phyloP scores from a whole-genome alignment of 2,113 vertebrate species.

The Eulemur rufifrons region DNA sequence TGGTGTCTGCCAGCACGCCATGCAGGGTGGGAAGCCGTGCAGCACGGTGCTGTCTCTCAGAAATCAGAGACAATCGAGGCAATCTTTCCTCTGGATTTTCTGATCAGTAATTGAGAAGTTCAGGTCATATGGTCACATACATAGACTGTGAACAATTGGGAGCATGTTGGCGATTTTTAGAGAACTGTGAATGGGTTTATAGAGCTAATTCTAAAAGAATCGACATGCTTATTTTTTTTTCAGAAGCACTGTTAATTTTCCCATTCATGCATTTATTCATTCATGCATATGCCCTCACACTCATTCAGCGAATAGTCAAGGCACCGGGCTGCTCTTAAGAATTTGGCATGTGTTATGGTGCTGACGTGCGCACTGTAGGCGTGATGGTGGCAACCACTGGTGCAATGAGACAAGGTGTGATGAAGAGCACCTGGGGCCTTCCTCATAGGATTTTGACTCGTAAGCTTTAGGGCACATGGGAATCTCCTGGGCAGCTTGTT shows the following conservation, averaged over 20 bases:
- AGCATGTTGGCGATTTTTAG: background rate
- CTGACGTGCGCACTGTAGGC: background rate
- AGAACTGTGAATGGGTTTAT: background rate
- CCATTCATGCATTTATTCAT: background rate
- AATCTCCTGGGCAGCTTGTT: background rate
- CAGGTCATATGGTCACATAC: background rate
- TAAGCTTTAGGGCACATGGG: background rate
- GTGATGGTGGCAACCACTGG: background rate
- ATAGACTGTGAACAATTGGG: background rate
- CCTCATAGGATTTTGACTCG: background rate
- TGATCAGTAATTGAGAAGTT: constrained; percentile 9
- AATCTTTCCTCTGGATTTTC: background rate
- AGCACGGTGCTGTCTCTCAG: constrained; percentile 48
- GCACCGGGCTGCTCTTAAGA: background rate
- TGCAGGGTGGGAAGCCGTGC: constrained; percentile 33
- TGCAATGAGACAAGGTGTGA: background rate
- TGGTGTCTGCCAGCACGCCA: constrained; percentile 72
- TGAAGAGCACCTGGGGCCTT: background rate
- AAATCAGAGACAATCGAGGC: background rate
- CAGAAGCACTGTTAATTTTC: constrained; percentile 13
- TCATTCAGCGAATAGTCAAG: background rate
- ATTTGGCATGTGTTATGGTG: background rate
- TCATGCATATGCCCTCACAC: background rate
- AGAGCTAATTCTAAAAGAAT: background rate
- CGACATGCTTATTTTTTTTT: background rate